Evolutionary conservation across 2,888 invertebrate species (phyloP).

Genomic region (Taenaris catops): DNA sequence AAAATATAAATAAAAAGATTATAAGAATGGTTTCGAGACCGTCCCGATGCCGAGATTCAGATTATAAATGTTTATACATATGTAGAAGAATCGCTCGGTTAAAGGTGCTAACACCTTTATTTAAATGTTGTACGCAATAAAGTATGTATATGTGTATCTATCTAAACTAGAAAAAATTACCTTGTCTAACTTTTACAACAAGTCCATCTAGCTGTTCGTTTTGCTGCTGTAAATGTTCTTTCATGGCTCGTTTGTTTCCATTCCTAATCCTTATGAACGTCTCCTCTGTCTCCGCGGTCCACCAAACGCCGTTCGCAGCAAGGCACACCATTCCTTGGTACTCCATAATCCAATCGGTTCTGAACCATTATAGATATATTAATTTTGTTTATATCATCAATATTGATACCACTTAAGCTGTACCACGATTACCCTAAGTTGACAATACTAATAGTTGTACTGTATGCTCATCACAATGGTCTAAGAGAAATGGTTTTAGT

Average conservation of each 20-base stretch:
- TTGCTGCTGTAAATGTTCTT: conserved; percentile 89
- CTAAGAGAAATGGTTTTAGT: too few species aligned
- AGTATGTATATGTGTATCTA: too few species aligned
- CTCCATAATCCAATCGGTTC: conserved; percentile 93
- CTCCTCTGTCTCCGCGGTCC: conserved; percentile 97
- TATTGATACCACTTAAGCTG: neutral
- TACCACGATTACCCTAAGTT: too few species aligned
- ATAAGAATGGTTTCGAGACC: too few species aligned
- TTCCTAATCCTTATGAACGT: conserved; percentile 84
- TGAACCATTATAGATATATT: conserved; percentile 34
- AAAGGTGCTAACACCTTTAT: too few species aligned
- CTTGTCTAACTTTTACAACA: conserved; percentile 84
- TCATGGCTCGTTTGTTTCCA: conserved; percentile 93
- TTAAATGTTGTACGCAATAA: too few species aligned
- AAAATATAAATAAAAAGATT: too few species aligned
- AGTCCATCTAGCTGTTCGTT: conserved; percentile 92
- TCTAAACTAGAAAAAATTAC: conserved; percentile 28
- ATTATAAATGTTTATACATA: too few species aligned
- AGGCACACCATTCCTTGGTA: conserved; percentile 94
- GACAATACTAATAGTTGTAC: too few species aligned
- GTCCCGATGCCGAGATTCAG: too few species aligned
- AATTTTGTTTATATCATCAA: neutral
- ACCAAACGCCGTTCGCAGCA: conserved; percentile 95
- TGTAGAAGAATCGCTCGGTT: too few species aligned
- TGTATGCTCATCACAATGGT: too few species aligned